Conservation (phyloP, 1,140 invertebrate genomes). For the Acyrthosiphon pisum region DNA sequence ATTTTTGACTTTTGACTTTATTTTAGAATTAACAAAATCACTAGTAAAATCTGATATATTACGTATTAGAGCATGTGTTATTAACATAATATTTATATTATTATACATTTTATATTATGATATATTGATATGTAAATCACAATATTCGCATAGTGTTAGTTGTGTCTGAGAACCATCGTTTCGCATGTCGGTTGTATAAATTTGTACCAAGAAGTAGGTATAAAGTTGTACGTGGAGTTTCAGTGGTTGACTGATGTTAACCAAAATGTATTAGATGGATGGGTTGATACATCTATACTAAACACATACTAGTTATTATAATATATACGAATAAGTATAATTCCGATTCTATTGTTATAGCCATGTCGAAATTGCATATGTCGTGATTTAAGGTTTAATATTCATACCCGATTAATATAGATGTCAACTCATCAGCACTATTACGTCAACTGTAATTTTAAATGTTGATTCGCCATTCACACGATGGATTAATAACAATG, state of each 20-base stretch:
- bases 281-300: not conserved
- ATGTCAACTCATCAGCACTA: not conserved
- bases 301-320: not conserved
- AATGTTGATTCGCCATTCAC: not conserved
- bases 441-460: not conserved
- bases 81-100: not conserved
- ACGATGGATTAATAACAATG: not conserved
- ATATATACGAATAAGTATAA: not conserved
- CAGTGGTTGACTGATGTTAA: not conserved
- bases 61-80: not conserved
- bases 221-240: not conserved
- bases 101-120: not conserved
- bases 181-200: not conserved
- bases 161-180: not conserved
- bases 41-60: not conserved
- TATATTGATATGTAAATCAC: not conserved
- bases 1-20: not conserved
- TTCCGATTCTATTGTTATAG: not conserved
- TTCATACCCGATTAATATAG: not conserved
- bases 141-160: not conserved
- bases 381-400: constrained; percentile 2
- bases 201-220: too few relatives aligned
- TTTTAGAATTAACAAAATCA: not conserved
- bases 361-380: not conserved
- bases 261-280: not conserved